These are phyloP conservation scores for Diadromus collaris DNA, from an alignment of 2,888 invertebrate species.

Conservation along the genomic window DNA sequence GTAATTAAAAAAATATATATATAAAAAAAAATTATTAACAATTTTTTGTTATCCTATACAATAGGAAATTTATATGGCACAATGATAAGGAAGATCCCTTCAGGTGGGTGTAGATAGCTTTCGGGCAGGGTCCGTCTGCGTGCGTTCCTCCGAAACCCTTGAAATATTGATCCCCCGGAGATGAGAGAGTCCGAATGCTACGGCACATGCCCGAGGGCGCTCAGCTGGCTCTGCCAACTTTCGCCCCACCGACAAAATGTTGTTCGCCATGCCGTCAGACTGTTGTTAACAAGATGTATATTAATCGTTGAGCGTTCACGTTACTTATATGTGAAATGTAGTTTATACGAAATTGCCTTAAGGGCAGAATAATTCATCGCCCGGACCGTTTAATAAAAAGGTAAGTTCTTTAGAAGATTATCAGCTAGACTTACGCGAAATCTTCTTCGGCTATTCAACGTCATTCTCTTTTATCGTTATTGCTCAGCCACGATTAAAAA, in stretches of 20 bases:
- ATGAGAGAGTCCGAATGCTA: conserved; percentile 58
- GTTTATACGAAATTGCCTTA: conserved; percentile 74
- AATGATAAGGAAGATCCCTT: conserved; percentile 61
- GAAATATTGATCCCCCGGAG: conserved; percentile 65
- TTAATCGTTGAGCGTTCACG: conserved; percentile 71
- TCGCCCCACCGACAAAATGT: conserved; percentile 67
- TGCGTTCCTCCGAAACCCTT: conserved; percentile 58
- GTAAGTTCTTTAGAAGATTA: conserved; percentile 63
- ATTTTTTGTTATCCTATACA: not conserved
- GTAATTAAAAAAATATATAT: no score
- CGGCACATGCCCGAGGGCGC: conserved; percentile 64
- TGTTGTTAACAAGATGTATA: conserved; percentile 74
- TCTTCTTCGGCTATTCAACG: not conserved
- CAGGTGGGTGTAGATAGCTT: conserved; percentile 25
- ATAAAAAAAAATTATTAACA: not conserved
- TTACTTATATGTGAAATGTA: conserved; percentile 76
- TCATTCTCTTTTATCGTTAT: conserved; percentile 11
- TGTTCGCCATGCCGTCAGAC: conserved; percentile 72
- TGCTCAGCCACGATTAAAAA: not conserved
- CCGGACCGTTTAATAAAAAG: conserved; percentile 70
- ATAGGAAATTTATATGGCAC: conserved; percentile 1
- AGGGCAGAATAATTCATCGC: conserved; percentile 71
- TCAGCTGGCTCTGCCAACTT: conserved; percentile 64
- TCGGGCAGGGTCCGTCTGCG: conserved; percentile 48
- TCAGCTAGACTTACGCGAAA: conserved; percentile 18